A percentile compares a stretch with the other conserved stretches of the same genome.
Evolutionary conservation across 2,113 vertebrate genomes (phyloP).

Genomic region (Peromyscus californicus): DNA sequence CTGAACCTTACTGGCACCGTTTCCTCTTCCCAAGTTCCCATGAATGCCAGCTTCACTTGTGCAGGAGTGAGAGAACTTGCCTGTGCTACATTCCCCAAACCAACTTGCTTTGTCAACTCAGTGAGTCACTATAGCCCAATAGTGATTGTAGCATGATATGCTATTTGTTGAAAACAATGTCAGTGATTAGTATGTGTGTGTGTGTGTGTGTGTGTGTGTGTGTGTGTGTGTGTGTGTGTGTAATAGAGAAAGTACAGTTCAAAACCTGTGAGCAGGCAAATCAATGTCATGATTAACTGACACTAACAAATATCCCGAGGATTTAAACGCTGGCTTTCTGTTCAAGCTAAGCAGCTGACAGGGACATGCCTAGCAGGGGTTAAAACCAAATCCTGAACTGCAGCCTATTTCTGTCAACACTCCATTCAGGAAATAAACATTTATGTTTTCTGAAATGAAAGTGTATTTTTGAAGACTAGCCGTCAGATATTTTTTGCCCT

Average conservation of each 20-base stretch:
- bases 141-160: constrained; percentile 75
- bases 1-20: constrained; percentile 22
- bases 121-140: constrained; percentile 82
- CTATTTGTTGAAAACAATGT: constrained; percentile 81
- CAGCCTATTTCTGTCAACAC: constrained; percentile 93
- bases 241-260: constrained; percentile 73
- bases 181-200: constrained; percentile 64
- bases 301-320: constrained; percentile 80
- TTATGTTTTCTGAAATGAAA: constrained; percentile 91
- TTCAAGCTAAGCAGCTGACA: constrained; percentile 71
- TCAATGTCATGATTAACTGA: constrained; percentile 83
- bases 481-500: constrained; percentile 93
- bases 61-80: neutral
- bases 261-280: constrained; percentile 76
- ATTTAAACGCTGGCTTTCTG: constrained; percentile 76
- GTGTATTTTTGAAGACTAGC: constrained; percentile 92
- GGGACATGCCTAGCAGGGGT: constrained; percentile 90
- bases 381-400: constrained; percentile 89
- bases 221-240: neutral
- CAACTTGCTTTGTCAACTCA: constrained; percentile 69
- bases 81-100: constrained; percentile 60
- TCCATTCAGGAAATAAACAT: constrained; percentile 89
- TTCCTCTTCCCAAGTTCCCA: constrained; percentile 36
- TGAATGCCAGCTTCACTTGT: constrained; percentile 68
- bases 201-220: too few relatives aligned